A percentile compares a stretch with the other conserved stretches of the same genome.
Evolutionary conservation across 2,113 vertebrate genomes (phyloP).

Genomic region (Sylvia atricapilla): DNA sequence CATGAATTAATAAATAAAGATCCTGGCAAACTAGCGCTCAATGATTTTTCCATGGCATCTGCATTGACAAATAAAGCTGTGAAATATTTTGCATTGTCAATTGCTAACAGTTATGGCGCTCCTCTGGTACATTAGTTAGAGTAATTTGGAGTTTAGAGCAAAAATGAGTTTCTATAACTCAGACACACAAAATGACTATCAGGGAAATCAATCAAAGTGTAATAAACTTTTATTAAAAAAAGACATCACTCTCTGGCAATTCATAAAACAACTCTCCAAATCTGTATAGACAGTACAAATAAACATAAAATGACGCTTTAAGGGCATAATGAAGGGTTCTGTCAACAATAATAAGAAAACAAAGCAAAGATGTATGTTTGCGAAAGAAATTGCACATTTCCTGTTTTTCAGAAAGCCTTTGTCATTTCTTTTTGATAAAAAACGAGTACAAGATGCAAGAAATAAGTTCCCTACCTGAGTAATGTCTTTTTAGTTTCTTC

Average conservation of each 20-base stretch:
- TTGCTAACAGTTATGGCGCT: neutral
- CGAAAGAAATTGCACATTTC: conserved; percentile 23
- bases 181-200: neutral
- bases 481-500: neutral
- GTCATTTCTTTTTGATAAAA: neutral
- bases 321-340: conserved; percentile 52
- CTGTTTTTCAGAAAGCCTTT: neutral
- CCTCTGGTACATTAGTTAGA: conserved; percentile 33
- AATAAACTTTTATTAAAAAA: conserved; percentile 67
- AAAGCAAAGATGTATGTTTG: neutral
- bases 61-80: conserved; percentile 15
- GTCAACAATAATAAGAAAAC: conserved; percentile 48
- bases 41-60: conserved; percentile 15
- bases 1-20: neutral
- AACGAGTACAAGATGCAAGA: neutral
- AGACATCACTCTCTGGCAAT: conserved; percentile 28
- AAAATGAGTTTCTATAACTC: neutral
- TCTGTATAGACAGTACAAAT: conserved; percentile 52
- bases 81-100: conserved; percentile 23
- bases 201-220: conserved; percentile 56
- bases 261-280: conserved; percentile 52
- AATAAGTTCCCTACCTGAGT: neutral
- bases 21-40: neutral
- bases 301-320: conserved; percentile 59
- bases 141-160: conserved; percentile 35